Conservation (phyloP, 1,140 invertebrate genomes). For the Cylas formicarius region DNA sequence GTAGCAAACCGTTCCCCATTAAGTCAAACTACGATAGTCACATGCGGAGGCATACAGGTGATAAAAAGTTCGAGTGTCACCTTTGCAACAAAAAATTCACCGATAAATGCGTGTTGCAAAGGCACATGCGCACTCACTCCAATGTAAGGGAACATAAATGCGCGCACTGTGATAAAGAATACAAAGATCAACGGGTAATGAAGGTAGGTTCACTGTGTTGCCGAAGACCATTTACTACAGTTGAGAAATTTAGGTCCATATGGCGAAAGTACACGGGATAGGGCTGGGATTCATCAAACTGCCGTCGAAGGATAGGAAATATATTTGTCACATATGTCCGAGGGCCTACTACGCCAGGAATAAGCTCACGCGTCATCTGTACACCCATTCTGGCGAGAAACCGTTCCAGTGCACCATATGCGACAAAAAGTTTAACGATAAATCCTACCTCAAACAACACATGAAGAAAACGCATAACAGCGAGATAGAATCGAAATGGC, state of each 20-base stretch:
- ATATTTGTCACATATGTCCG: conserved; percentile 31
- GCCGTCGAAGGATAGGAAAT: conserved; percentile 26
- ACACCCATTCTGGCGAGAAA: conserved; percentile 63
- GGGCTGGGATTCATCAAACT: conserved; percentile 28
- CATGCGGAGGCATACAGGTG: conserved; percentile 28
- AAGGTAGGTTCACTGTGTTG: conserved; percentile 28
- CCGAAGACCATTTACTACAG: conserved; percentile 7
- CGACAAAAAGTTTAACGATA: conserved; percentile 45
- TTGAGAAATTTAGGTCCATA: conserved; percentile 17
- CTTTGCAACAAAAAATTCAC: conserved; percentile 65
- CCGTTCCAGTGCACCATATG: conserved; percentile 59
- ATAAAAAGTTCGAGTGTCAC: conserved; percentile 64
- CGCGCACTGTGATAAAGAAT: conserved; percentile 27
- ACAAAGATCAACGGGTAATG: conserved; percentile 26
- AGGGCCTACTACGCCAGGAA: conserved; percentile 51
- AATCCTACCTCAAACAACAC: conserved; percentile 33
- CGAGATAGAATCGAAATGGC: background rate
- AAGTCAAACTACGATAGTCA: conserved; percentile 30
- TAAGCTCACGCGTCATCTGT: conserved; percentile 55
- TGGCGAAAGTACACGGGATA: conserved; percentile 19
- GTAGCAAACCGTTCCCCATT: conserved; percentile 35
- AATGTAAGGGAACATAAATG: conserved; percentile 28
- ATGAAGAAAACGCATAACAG: conserved; percentile 26
- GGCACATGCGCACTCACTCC: conserved; percentile 33
- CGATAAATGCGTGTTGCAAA: conserved; percentile 29